These are phyloP conservation scores for Latheticus oryzae DNA, from an alignment of 2,888 invertebrate species.

Conservation along the genomic window DNA sequence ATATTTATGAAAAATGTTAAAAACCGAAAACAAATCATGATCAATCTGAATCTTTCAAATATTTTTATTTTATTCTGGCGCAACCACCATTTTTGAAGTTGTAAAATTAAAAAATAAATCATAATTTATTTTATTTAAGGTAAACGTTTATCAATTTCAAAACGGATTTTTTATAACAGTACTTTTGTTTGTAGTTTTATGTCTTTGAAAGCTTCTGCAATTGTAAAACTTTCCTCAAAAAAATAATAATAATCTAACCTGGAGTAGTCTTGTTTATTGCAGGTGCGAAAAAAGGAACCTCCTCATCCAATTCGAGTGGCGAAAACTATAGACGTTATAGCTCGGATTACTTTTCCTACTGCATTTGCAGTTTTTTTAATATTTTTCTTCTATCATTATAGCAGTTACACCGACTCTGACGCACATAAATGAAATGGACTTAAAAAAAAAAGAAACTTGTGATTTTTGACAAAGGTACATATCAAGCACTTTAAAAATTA, in stretches of 20 bases:
- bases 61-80: too few species aligned
- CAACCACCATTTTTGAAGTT: too few species aligned
- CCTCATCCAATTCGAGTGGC: slow-evolving; percentile 93
- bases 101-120: too few species aligned
- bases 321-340: slow-evolving; percentile 94
- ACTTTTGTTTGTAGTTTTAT: neutral
- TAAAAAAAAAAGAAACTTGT: slow-evolving; percentile 3
- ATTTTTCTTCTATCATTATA: slow-evolving; percentile 96
- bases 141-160: too few species aligned
- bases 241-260: slow-evolving; percentile 59
- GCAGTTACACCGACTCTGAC: slow-evolving; percentile 79
- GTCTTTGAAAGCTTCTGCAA: slow-evolving; percentile 15
- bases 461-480: slow-evolving; percentile 34
- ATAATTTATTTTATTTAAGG: too few species aligned
- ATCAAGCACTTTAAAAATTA: slow-evolving; percentile 40
- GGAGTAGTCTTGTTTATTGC: slow-evolving; percentile 81
- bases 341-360: slow-evolving; percentile 92
- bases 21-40: too few species aligned
- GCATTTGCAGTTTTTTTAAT: slow-evolving; percentile 94
- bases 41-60: too few species aligned
- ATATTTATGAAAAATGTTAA: too few species aligned
- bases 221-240: too few species aligned
- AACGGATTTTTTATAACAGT: neutral
- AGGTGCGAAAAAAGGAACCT: slow-evolving; percentile 91
- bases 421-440: slow-evolving; percentile 41